phyloP scores from a whole-genome alignment of 2,797 vertebrate species.

The Nyctibius grandis region DNA sequence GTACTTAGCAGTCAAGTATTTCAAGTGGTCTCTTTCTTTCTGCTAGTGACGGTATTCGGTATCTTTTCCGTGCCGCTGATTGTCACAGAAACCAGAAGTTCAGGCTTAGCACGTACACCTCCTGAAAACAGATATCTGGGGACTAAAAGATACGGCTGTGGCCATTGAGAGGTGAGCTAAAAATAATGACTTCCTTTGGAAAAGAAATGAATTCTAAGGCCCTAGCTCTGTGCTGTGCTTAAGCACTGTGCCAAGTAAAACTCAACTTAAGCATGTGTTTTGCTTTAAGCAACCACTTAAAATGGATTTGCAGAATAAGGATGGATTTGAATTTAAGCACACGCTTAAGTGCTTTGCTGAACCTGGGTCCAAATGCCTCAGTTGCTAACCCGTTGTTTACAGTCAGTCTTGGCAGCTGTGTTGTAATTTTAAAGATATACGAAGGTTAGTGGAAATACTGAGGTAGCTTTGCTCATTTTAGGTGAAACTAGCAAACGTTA shows the following conservation, averaged over 20 bases:
- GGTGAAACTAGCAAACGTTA: not conserved
- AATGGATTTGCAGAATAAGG: not conserved
- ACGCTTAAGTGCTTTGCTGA: not conserved
- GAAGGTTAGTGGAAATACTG: not conserved
- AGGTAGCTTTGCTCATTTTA: not conserved
- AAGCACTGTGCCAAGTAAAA: not conserved
- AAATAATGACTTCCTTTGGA: constrained; percentile 18
- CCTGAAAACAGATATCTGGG: not conserved
- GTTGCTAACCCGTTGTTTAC: not conserved
- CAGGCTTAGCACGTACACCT: not conserved
- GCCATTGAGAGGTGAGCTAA: constrained; percentile 4
- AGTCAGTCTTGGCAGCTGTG: not conserved
- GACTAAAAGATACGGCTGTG: not conserved
- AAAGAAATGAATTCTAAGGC: not conserved
- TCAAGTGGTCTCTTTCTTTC: constrained; percentile 27
- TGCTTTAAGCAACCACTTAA: constrained; percentile 5
- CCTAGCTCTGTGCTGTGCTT: not conserved
- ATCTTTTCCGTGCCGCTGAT: not conserved
- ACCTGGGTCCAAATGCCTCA: not conserved
- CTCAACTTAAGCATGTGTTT: not conserved
- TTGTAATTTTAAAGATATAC: not conserved
- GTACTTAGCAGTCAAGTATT: constrained; percentile 10
- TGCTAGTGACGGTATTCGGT: not conserved
- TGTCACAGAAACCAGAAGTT: constrained; percentile 26
- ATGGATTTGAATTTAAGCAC: not conserved